Base-by-base conservation (phyloP, 1,140 invertebrate genomes). In the Drosophila nigrodunni region DNA sequence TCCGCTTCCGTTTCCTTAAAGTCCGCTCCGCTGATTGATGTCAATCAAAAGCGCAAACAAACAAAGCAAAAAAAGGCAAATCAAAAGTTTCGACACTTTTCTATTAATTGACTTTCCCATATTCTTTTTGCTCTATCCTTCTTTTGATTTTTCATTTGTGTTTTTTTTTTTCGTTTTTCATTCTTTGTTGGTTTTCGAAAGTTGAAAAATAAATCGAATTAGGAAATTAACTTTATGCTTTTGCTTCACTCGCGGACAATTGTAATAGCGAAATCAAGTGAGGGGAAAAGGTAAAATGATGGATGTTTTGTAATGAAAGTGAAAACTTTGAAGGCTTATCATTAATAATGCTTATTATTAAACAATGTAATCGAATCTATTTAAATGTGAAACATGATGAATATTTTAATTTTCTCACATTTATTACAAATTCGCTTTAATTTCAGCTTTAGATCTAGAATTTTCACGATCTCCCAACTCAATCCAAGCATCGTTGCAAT, bases 1-100 rank as follows among this genome's bases (percentile, higher is more conserved):
- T 15, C 15, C 15, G 15, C 15, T 54, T 37, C 60, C 61, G 65
- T 80, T 80, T 44, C 37, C 61, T 49, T 44, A 15, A 50, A 57
- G 30, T 70, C 47, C 49, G 11, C n/a, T 3, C 3, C 8, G 15
- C 39, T 62, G 57, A 74, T 66, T 47, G 54, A 41, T 85, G 82
- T 78, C 82, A 85, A 70, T 70, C 58, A 60, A 15, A 15, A 15
- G 15, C 15, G 15, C 15, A 15, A 15, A 15, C 15, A 15, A 69
- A 39, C 37, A 7, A 10, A 44, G 44, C 7, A 37, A 39, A 57
- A 64, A 49, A 34, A 64, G 39, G 30, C 67, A 75, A 71, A 71
- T 75, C 73, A 75, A 78, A 79, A 79, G 68, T 79, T 79, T 76
- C 61, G 66, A 75, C 60, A 59, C 62, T 70, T 78, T 75, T 44